These are phyloP conservation scores for Pedionomus torquatus DNA, from an alignment of 2,113 vertebrate species.

Conservation along the genomic window DNA sequence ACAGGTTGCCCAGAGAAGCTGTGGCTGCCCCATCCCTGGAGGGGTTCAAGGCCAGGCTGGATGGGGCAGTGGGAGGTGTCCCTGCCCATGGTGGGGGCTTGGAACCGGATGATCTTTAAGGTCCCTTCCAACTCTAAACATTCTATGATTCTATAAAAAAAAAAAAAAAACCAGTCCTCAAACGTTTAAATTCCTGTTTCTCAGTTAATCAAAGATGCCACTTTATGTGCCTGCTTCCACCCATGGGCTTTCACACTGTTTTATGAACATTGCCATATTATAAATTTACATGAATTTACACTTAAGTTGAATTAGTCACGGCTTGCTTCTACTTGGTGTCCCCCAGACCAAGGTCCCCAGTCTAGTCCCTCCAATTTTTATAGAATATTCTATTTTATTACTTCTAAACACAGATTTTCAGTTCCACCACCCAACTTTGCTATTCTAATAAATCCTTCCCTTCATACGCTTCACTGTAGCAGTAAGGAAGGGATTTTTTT, in stretches of 20 bases:
- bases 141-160: no score
- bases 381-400: not conserved
- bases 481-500: not conserved
- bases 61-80: no score
- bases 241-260: fast-evolving
- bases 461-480: not conserved
- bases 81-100: no score
- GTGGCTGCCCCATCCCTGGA: no score
- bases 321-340: not conserved
- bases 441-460: not conserved
- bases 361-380: not conserved
- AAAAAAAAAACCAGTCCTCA: not conserved
- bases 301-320: not conserved
- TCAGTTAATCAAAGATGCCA: not conserved
- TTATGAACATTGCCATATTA: not conserved
- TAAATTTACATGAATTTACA: not conserved
- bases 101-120: no score
- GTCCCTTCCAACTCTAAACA: no score
- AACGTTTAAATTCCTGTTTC: not conserved
- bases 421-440: not conserved
- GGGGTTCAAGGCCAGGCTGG: no score
- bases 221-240: not conserved
- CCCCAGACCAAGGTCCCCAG: not conserved
- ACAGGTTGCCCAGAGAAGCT: no score
- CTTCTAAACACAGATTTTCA: not conserved